These are phyloP conservation scores for Chelmon rostratus DNA, from an alignment of 2,797 vertebrate genomes.

Conservation along the genomic window DNA sequence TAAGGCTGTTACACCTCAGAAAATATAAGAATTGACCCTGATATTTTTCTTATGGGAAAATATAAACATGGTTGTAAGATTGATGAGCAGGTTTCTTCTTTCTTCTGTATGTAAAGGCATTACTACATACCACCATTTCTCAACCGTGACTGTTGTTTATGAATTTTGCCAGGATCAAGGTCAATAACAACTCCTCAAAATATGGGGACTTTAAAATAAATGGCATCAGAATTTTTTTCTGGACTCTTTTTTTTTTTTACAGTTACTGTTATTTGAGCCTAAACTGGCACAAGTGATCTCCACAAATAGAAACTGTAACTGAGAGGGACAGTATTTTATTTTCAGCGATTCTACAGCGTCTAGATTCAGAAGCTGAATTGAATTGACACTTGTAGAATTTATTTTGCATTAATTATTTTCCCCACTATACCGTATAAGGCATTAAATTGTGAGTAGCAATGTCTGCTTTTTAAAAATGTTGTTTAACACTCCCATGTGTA, in stretches of 20 bases:
- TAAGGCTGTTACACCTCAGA: not conserved
- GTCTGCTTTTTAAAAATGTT: not conserved
- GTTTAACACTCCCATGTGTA: slow-evolving; percentile 1
- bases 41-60: not conserved
- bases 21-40: not conserved
- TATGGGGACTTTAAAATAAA: not conserved
- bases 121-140: not conserved
- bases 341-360: not conserved
- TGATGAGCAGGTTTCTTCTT: not conserved
- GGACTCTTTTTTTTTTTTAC: too few relatives aligned
- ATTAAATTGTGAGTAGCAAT: not conserved
- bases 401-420: not conserved
- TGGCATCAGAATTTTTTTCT: not conserved
- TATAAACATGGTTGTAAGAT: not conserved
- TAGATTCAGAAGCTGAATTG: not conserved
- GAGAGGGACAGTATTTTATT: not conserved
- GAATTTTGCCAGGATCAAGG: not conserved
- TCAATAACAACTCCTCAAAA: not conserved
- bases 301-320: not conserved
- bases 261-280: not conserved
- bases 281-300: not conserved
- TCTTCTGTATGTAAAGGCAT: not conserved
- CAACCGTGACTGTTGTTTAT: not conserved
- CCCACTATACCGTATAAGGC: not conserved
- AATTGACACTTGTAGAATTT: not conserved